A percentile compares a stretch with the other conserved stretches of the same genome.
Conservation (phyloP, 2,888 invertebrate species). For the Portevinia maculata region DNA sequence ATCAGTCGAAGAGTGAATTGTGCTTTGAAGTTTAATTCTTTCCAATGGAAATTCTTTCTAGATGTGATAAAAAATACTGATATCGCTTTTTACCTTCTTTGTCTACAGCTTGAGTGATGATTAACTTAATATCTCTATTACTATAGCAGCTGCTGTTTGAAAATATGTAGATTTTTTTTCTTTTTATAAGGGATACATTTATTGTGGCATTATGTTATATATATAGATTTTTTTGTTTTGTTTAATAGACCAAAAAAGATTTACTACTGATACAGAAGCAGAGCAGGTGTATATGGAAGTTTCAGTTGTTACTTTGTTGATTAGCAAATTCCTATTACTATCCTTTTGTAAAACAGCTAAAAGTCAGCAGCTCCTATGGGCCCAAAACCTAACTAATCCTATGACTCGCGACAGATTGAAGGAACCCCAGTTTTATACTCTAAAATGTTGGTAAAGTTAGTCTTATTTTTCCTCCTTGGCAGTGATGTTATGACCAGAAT, state of each 20-base stretch:
- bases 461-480: too few relatives aligned
- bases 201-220: slow-evolving; percentile 42
- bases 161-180: slow-evolving; percentile 34
- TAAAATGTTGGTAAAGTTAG: too few relatives aligned
- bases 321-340: too few relatives aligned
- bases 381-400: too few relatives aligned
- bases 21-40: slow-evolving; percentile 30
- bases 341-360: too few relatives aligned
- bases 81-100: slow-evolving; percentile 4
- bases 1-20: slow-evolving; percentile 44
- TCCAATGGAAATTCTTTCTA: slow-evolving; percentile 58
- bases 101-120: slow-evolving; percentile 59
- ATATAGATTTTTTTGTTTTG: slow-evolving; percentile 27
- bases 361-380: too few relatives aligned
- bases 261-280: neutral
- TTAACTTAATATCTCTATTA: slow-evolving; percentile 65
- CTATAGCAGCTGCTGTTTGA: slow-evolving; percentile 27
- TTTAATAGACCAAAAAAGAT: slow-evolving; percentile 22
- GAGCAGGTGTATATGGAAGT: neutral
- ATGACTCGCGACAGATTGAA: too few relatives aligned
- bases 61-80: slow-evolving; percentile 48
- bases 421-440: too few relatives aligned
- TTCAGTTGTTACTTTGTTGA: too few relatives aligned
- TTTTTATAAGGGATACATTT: slow-evolving; percentile 19
- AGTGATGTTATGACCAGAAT: too few relatives aligned